Evolutionary conservation across 2,113 vertebrate genomes (phyloP).

Genomic region (Hippocampus guttulatus): DNA sequence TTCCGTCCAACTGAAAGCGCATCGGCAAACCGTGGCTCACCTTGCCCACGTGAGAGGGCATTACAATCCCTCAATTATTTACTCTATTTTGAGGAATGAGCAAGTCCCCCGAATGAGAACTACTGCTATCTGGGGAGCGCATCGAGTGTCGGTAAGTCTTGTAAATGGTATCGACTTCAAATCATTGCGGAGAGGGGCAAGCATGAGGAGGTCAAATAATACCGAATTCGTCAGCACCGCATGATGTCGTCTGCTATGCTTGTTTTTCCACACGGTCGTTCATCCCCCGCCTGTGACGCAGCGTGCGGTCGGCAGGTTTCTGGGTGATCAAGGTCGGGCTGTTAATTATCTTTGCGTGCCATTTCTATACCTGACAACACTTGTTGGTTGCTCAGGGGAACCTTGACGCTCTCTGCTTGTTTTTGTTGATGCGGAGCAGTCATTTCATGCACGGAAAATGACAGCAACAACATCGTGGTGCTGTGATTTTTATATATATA

Average conservation of each 20-base stretch:
- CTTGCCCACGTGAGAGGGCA: no score
- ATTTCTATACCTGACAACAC: conserved; percentile 52
- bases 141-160: conserved; percentile 15
- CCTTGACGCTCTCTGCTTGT: conserved; percentile 36
- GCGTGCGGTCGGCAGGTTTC: conserved; percentile 56
- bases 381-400: conserved; percentile 48
- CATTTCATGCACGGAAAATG: neutral
- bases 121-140: neutral
- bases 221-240: conserved; percentile 44
- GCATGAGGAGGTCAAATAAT: conserved; percentile 41
- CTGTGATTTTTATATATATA: no score
- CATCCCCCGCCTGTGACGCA: conserved; percentile 24
- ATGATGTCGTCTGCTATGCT: conserved; percentile 44
- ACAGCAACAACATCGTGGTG: neutral
- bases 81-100: neutral
- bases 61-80: no score
- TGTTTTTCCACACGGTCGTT: conserved; percentile 30
- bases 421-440: conserved; percentile 12
- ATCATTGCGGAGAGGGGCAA: conserved; percentile 19
- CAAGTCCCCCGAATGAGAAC: neutral
- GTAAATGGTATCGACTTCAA: conserved; percentile 38
- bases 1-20: no score
- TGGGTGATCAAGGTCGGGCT: conserved; percentile 67
- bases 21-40: no score
- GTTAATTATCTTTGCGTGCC: conserved; percentile 64